Conservation (phyloP, 2,888 invertebrate genomes). For the Laothoe populi region DNA sequence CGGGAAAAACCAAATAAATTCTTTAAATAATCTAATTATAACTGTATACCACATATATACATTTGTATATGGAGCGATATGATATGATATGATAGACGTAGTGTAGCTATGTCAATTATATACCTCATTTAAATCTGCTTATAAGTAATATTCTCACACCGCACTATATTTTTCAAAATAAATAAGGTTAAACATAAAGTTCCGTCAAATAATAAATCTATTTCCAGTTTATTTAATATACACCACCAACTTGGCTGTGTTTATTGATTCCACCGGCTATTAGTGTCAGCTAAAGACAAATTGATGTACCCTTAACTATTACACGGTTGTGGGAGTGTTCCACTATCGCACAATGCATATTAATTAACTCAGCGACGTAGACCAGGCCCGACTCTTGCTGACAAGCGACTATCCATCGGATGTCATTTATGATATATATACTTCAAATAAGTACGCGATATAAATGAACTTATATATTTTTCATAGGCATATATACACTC, state of each 20-base stretch:
- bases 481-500: no score
- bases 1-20: no score
- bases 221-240: neutral
- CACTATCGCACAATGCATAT: conserved; percentile 38
- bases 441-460: neutral
- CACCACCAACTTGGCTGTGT: conserved; percentile 35
- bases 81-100: no score
- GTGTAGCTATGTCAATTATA: no score
- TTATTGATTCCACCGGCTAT: conserved; percentile 35
- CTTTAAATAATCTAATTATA: no score
- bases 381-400: conserved; percentile 1
- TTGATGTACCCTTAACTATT: conserved; percentile 42
- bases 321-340: conserved; percentile 30
- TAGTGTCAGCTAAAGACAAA: conserved; percentile 38
- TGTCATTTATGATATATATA: conserved; percentile 7
- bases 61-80: no score
- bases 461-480: no score
- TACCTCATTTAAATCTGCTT: no score
- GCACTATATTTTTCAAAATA: no score
- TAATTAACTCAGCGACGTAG: conserved; percentile 40
- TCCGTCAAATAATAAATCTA: neutral
- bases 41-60: no score
- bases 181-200: neutral
- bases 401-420: conserved; percentile 11
- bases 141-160: no score